Evolutionary conservation across 2,113 vertebrate species (phyloP).

Genomic region (Mirounga angustirostris): DNA sequence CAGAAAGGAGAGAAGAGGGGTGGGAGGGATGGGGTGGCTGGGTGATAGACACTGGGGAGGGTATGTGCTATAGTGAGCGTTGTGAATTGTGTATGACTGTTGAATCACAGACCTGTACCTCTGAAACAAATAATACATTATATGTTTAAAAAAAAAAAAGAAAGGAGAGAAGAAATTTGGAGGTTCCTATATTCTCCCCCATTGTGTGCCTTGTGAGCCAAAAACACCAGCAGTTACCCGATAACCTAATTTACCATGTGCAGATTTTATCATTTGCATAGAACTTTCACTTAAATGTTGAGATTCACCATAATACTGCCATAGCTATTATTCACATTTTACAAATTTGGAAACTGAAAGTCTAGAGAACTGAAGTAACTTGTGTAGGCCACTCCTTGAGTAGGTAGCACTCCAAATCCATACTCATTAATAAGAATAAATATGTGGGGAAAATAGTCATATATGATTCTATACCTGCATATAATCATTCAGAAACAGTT

Average conservation of each 20-base stretch:
- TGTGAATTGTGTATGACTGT: too few relatives aligned
- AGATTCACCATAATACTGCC: neutral
- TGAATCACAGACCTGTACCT: too few relatives aligned
- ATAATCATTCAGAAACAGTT: slow-evolving; percentile 28
- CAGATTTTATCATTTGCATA: neutral
- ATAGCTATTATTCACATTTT: slow-evolving; percentile 13
- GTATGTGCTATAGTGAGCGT: too few relatives aligned
- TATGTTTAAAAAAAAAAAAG: too few relatives aligned
- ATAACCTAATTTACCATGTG: neutral
- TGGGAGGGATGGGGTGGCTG: too few relatives aligned
- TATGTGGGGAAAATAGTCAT: neutral
- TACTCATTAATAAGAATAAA: slow-evolving; percentile 39
- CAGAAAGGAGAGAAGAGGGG: neutral
- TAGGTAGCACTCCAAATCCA: neutral
- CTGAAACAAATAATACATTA: too few relatives aligned
- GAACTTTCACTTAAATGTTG: neutral
- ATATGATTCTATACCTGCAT: neutral
- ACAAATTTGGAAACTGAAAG: slow-evolving; percentile 3
- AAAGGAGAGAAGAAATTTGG: neutral
- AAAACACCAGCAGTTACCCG: neutral
- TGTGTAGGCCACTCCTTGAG: neutral
- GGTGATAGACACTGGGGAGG: too few relatives aligned
- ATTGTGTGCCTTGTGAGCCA: neutral
- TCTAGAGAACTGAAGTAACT: neutral
- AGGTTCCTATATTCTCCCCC: neutral